These are phyloP conservation scores for Paraplagusia blochii DNA, from an alignment of 2,113 vertebrate genomes.

Conservation along the genomic window DNA sequence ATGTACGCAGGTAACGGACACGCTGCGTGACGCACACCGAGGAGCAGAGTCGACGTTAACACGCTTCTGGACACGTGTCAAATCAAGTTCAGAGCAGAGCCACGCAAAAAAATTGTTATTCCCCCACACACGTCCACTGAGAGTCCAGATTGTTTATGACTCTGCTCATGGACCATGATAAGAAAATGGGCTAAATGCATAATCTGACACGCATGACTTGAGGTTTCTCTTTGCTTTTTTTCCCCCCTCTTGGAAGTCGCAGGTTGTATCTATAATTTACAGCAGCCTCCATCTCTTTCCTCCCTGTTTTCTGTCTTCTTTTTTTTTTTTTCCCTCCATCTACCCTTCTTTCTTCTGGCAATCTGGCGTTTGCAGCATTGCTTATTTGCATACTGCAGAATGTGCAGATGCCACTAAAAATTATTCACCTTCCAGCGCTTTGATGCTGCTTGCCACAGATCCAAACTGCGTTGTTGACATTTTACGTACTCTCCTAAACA, in stretches of 20 bases:
- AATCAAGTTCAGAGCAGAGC: slow-evolving; percentile 36
- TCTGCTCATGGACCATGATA: slow-evolving; percentile 74
- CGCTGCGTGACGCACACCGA: slow-evolving; percentile 16
- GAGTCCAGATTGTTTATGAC: slow-evolving; percentile 71
- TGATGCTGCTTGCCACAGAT: slow-evolving; percentile 56
- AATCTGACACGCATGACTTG: slow-evolving; percentile 81
- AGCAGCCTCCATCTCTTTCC: slow-evolving; percentile 70
- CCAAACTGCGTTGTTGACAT: slow-evolving; percentile 65
- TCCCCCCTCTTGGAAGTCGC: slow-evolving; percentile 71
- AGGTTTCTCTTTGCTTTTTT: slow-evolving; percentile 65
- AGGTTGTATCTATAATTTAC: slow-evolving; percentile 80
- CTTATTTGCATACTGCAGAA: slow-evolving; percentile 79
- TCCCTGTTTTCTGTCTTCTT: slow-evolving; percentile 46
- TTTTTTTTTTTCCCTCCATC: slow-evolving; percentile 41
- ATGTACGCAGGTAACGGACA: slow-evolving; percentile 1
- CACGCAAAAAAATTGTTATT: slow-evolving; percentile 53
- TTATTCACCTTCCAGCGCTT: slow-evolving; percentile 73
- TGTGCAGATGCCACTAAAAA: slow-evolving; percentile 78
- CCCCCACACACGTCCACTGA: slow-evolving; percentile 63
- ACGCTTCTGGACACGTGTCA: slow-evolving; percentile 35
- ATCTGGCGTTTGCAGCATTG: slow-evolving; percentile 70
- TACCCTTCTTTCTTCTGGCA: slow-evolving; percentile 68
- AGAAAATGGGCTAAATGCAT: slow-evolving; percentile 75
- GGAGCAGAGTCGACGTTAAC: slow-evolving; percentile 22
- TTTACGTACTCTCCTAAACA: slow-evolving; percentile 57